Evolutionary conservation across 2,113 vertebrate species (phyloP).

Genomic region (Charina bottae): DNA sequence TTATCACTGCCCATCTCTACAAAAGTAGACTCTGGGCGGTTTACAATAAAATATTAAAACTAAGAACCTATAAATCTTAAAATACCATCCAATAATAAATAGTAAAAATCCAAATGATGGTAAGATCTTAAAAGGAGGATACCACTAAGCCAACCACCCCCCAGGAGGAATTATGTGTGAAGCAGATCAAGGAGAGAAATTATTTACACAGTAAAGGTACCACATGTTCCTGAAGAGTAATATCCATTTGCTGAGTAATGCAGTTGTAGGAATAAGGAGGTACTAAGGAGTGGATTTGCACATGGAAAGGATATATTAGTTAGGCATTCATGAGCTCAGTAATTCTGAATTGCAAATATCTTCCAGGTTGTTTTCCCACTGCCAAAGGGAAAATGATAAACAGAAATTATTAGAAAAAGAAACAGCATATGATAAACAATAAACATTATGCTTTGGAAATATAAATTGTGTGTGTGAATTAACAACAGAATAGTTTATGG

Average conservation of each 20-base stretch:
- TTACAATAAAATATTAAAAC: too few species aligned
- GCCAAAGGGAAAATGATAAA: not conserved
- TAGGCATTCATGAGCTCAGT: not conserved
- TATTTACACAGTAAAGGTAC: not conserved
- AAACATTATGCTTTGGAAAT: not conserved
- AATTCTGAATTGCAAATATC: not conserved
- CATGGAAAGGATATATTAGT: too few species aligned
- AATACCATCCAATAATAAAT: too few species aligned
- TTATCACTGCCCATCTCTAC: too few species aligned
- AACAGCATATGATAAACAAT: not conserved
- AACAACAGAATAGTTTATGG: not conserved
- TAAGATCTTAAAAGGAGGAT: too few species aligned
- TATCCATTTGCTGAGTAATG: not conserved
- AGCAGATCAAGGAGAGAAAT: accelerated
- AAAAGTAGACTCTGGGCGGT: too few species aligned
- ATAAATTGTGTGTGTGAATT: not conserved
- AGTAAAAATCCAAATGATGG: too few species aligned
- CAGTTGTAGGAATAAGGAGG: not conserved
- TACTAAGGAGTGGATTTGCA: not conserved
- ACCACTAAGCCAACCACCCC: too few species aligned
- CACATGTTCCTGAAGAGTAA: not conserved
- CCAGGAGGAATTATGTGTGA: too few species aligned
- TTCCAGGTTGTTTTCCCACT: not conserved
- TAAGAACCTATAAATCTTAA: too few species aligned
- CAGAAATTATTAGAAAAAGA: not conserved